phyloP scores from a whole-genome alignment of 2,797 vertebrate genomes.

The Diglossa cyanea region DNA sequence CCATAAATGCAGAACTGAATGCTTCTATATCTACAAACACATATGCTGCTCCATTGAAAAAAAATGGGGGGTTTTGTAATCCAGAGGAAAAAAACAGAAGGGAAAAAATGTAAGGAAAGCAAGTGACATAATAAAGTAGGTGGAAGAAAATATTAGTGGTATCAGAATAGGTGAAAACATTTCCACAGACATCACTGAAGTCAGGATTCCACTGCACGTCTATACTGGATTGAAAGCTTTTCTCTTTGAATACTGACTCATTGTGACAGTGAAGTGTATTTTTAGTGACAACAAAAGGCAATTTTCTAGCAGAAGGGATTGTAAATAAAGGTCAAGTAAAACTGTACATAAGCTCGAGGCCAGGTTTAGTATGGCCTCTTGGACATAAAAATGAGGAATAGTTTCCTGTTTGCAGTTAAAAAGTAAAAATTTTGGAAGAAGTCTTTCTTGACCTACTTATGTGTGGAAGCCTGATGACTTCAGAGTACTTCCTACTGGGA shows the following conservation, averaged over 20 bases:
- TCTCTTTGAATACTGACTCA: not conserved
- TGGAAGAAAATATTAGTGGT: not conserved
- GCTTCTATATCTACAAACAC: not conserved
- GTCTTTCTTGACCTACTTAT: conserved; percentile 28
- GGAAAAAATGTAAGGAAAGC: not conserved
- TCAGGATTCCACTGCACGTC: not conserved
- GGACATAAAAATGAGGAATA: not conserved
- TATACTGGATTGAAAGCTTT: not conserved
- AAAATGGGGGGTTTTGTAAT: rapidly evolving
- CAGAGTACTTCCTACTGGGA: not conserved
- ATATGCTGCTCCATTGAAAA: not conserved
- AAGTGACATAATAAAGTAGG: not conserved
- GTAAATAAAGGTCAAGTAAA: conserved; percentile 35
- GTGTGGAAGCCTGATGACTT: not conserved
- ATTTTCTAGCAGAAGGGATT: not conserved
- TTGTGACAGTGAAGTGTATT: not conserved
- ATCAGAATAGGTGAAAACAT: not conserved
- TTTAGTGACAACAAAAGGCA: conserved; percentile 29
- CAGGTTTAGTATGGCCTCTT: not conserved
- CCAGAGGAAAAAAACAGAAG: not conserved
- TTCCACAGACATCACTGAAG: not conserved
- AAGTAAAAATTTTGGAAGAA: not conserved
- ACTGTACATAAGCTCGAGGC: not conserved
- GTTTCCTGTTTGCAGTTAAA: not conserved
- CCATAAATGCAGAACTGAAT: not conserved